Evolutionary conservation across 30 jellyfish, hydroid and myxozoan genomes (phyloP), one percentile per base, ranked within the genome.

Genomic region (Aurelia coerulea): DNA sequence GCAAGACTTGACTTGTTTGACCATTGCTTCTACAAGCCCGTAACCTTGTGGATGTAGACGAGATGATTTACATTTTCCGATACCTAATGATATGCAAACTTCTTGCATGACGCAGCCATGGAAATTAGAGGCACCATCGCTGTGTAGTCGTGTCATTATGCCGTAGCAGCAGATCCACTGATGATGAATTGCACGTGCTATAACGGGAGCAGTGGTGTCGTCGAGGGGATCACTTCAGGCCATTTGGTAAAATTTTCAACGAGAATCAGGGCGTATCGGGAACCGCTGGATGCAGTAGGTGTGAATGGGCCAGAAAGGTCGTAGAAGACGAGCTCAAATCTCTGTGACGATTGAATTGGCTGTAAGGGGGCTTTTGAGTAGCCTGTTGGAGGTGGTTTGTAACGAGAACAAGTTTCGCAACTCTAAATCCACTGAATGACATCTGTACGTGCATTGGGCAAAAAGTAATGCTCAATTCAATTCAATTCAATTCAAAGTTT

Each of bases 141-240:
- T 78, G 58, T 78, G 79, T 39, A 78, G 74, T 35, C 79, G 88
- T 59, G 33, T 29, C 87, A 77, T 77, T 35, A 82, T 17, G 13
- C 85, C 91, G 54, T 50, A 82, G 29, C 84, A 41, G 33, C 77
- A 69, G 29, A 23, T 23, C 29, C 29, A 23, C 29, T 23, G 29
- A 23, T 23, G 29, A 23, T 23, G 29, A 23, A 82, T 67, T 37
- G 85, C 77, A 33, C 72, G 79, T 23, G 85, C 91, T 29, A 68
- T 41, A 46, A 78, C 39, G 31, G 76, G 77, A 15, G 78, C 84
- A 49, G 51, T 33, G 39, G 6, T 50, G 58, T 82, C 90, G 5
- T 65, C 46, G 13, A 79, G 67, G n/a, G 83, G 90, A 59, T 35
- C 15, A 74, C 86, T 39, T n/a, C 76, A 74, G 86, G 86, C 86